These are phyloP conservation scores for Buathra laborator DNA, from an alignment of 2,888 invertebrate species.

Conservation along the genomic window DNA sequence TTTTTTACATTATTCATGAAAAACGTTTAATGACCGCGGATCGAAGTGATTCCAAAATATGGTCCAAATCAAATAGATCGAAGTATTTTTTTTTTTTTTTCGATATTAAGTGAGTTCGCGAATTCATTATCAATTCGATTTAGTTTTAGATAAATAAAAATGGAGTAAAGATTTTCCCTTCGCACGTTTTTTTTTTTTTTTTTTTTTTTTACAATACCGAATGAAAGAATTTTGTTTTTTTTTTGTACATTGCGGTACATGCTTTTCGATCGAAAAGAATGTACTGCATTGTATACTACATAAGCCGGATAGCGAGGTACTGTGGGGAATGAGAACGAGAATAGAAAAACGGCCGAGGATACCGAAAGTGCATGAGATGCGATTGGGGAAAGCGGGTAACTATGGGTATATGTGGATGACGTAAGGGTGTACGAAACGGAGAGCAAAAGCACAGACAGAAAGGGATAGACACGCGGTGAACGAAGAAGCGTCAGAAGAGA, in stretches of 20 bases:
- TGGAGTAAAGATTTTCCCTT: too few species aligned
- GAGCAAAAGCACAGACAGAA: constrained; percentile 21
- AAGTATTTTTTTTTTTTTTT: neutral
- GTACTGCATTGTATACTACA: neutral
- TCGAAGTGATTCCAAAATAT: neutral
- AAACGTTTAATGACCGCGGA: too few species aligned
- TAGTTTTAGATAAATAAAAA: too few species aligned
- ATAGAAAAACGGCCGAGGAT: constrained; percentile 20
- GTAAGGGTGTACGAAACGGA: constrained; percentile 55
- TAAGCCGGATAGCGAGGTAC: neutral
- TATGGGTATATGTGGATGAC: constrained; percentile 54
- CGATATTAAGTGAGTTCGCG: too few species aligned
- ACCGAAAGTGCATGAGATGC: constrained; percentile 60
- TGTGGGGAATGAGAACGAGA: constrained; percentile 26
- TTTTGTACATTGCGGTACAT: too few species aligned
- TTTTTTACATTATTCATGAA: too few species aligned
- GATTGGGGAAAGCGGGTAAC: constrained; percentile 57
- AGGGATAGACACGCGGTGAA: constrained; percentile 12
- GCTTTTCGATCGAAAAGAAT: neutral
- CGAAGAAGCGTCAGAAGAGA: constrained; percentile 39
- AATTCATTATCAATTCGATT: too few species aligned
- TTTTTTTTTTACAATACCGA: too few species aligned
- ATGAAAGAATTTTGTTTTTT: too few species aligned
- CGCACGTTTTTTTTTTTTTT: too few species aligned
- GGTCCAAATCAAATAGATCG: neutral